A percentile compares a stretch with the other conserved stretches of the same genome.
phyloP scores from a whole-genome alignment of 2,888 invertebrate genomes.

The Ferdinandea cuprea region DNA sequence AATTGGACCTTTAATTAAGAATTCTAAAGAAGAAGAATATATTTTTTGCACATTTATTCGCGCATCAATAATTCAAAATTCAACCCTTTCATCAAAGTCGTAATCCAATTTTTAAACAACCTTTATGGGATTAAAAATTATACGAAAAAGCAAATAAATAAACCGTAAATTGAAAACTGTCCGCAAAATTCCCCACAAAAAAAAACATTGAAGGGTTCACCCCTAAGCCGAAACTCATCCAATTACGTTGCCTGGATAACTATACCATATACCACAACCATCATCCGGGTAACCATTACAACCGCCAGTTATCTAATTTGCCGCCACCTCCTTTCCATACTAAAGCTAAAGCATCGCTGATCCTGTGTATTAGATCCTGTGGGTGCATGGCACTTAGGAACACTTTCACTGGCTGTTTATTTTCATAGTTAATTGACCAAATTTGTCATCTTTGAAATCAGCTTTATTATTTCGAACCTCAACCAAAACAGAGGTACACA shows the following conservation, averaged over 20 bases:
- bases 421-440: conserved; percentile 75
- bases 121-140: conserved; percentile 71
- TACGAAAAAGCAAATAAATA: conserved; percentile 71
- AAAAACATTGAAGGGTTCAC: conserved; percentile 47
- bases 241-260: conserved; percentile 48
- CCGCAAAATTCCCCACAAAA: conserved; percentile 28
- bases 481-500: conserved; percentile 30
- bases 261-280: neutral
- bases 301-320: conserved; percentile 63
- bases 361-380: conserved; percentile 1
- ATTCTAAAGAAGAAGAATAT: conserved; percentile 41
- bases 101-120: conserved; percentile 71
- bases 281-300: conserved; percentile 31
- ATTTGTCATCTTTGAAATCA: conserved; percentile 73
- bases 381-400: conserved; percentile 56
- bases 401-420: conserved; percentile 72
- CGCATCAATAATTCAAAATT: conserved; percentile 69
- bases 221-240: conserved; percentile 41
- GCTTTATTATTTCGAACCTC: conserved; percentile 71
- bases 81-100: conserved; percentile 53
- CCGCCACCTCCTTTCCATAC: conserved; percentile 21
- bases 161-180: conserved; percentile 69
- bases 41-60: conserved; percentile 47
- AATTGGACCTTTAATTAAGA: conserved; percentile 54
- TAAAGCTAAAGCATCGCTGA: conserved; percentile 12